Conservation (phyloP, 2,888 invertebrate genomes). For the Hartigia nigra region DNA sequence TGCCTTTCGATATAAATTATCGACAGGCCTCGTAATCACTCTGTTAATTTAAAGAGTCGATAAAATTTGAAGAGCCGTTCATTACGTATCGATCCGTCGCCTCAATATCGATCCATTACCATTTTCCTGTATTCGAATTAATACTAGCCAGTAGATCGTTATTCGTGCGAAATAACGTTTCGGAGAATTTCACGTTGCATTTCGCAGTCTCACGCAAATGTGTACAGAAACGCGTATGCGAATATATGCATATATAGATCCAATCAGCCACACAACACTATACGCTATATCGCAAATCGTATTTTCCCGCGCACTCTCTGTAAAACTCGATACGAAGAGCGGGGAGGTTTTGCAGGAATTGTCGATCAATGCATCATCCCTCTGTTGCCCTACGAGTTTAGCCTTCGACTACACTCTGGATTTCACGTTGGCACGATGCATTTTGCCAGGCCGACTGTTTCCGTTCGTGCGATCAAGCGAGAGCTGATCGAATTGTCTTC, state of each 20-base stretch:
- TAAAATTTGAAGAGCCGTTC: not conserved
- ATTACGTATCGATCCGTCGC: not conserved
- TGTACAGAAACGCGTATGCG: not conserved
- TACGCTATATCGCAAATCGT: not conserved
- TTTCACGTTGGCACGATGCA: not conserved
- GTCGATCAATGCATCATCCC: not conserved
- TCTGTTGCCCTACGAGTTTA: not conserved
- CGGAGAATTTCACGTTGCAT: not conserved
- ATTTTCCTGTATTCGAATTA: not conserved
- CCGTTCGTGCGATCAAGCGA: not conserved
- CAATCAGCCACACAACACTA: not conserved
- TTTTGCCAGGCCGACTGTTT: not conserved
- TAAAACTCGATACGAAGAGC: not conserved
- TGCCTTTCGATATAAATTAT: not conserved
- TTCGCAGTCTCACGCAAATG: not conserved
- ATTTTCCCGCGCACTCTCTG: not conserved
- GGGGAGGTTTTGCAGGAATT: not conserved
- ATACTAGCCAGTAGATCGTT: not conserved
- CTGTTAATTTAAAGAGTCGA: not conserved
- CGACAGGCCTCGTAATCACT: not conserved
- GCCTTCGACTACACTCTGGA: not conserved
- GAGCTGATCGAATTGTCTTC: slow-evolving; percentile 35
- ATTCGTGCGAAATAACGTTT: not conserved
- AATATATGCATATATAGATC: not conserved
- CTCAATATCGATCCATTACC: not conserved